These are phyloP conservation scores for Ceratina calcarata DNA, from an alignment of 1,140 invertebrate genomes.

Conservation along the genomic window DNA sequence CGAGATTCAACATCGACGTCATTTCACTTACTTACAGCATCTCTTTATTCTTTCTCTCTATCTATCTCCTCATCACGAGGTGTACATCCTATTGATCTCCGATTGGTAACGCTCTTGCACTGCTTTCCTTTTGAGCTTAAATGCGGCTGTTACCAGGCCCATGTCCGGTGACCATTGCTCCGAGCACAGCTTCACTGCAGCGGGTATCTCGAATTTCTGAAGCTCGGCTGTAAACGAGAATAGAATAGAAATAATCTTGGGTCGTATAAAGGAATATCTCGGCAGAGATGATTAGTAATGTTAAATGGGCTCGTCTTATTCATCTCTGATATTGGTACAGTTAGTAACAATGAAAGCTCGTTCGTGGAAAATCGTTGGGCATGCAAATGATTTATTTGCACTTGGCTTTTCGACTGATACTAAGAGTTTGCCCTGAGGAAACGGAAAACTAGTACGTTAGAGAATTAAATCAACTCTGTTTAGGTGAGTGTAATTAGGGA, in stretches of 20 bases:
- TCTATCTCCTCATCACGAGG: slow-evolving; percentile 84
- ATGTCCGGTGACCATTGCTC: slow-evolving; percentile 98
- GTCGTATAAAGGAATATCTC: too few relatives aligned
- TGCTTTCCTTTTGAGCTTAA: slow-evolving; percentile 97
- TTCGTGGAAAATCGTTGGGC: not conserved
- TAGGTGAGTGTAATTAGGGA: too few relatives aligned
- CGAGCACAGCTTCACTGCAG: slow-evolving; percentile 91
- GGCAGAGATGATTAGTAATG: too few relatives aligned
- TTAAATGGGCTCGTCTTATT: too few relatives aligned
- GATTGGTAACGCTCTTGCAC: slow-evolving; percentile 95
- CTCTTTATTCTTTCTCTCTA: not conserved
- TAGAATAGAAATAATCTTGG: not conserved
- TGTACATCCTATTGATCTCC: slow-evolving; percentile 96
- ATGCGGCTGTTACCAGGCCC: slow-evolving; percentile 97
- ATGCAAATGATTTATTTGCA: not conserved
- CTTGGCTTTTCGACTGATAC: not conserved
- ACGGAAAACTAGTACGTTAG: not conserved
- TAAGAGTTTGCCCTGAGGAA: too few relatives aligned
- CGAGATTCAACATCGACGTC: slow-evolving; percentile 2
- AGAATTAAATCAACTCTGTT: too few relatives aligned
- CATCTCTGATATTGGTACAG: too few relatives aligned
- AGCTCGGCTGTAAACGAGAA: slow-evolving; percentile 85
- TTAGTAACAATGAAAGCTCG: too few relatives aligned
- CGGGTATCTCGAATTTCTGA: slow-evolving; percentile 95
- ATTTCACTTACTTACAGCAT: slow-evolving; percentile 46